These are phyloP conservation scores for Acanthopagrus latus DNA, from an alignment of 2,797 vertebrate genomes.

Conservation along the genomic window DNA sequence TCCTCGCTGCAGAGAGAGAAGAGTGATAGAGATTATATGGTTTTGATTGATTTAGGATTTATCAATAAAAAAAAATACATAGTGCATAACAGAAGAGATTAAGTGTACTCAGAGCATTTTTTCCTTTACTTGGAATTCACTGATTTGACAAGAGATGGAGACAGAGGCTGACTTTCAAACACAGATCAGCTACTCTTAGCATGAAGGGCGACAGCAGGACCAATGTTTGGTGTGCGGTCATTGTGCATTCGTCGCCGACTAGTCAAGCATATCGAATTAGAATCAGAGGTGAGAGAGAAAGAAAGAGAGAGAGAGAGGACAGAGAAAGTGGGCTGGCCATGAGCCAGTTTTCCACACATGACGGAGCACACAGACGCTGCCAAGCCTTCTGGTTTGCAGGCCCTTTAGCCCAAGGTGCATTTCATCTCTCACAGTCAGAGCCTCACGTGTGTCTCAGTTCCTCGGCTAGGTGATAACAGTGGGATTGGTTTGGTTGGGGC, in stretches of 20 bases:
- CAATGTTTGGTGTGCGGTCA: constrained; percentile 38
- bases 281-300: constrained; percentile 62
- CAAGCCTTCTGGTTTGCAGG: constrained; percentile 59
- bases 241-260: constrained; percentile 55
- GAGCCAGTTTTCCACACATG: constrained; percentile 74
- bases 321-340: constrained; percentile 54
- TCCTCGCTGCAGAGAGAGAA: constrained; percentile 84
- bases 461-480: constrained; percentile 7
- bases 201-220: constrained; percentile 54
- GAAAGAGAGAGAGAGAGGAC: constrained; percentile 30
- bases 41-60: constrained; percentile 20
- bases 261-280: constrained; percentile 73
- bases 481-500: neutral
- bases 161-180: constrained; percentile 30
- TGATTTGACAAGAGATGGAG: constrained; percentile 39
- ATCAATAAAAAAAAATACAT: neutral
- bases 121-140: neutral
- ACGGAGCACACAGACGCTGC: constrained; percentile 52
- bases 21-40: neutral
- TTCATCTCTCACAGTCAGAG: constrained; percentile 43
- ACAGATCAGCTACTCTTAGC: constrained; percentile 32
- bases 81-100: neutral
- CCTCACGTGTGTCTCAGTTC: constrained; percentile 30
- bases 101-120: neutral
- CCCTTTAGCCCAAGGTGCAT: constrained; percentile 43